phyloP scores from a whole-genome alignment of 2,113 vertebrate species.

The Otolemur garnettii region DNA sequence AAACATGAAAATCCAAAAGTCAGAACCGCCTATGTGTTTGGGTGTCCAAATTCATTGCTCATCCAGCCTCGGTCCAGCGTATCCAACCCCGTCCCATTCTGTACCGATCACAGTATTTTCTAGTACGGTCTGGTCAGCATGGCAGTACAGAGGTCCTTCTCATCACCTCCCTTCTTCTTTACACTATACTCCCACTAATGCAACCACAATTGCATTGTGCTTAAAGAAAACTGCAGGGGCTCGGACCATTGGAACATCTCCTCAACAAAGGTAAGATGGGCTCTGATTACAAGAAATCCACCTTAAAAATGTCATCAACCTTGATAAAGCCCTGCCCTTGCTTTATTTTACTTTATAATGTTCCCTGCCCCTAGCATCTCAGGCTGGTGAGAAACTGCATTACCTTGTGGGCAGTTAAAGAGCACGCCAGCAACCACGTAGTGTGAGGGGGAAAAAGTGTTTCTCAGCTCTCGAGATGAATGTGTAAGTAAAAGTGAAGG shows the following conservation, averaged over 20 bases:
- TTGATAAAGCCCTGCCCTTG: too few relatives aligned
- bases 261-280: background rate
- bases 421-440: background rate
- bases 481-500: constrained; percentile 79
- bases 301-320: background rate
- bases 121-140: background rate
- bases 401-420: background rate
- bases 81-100: background rate
- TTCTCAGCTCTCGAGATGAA: constrained; percentile 59
- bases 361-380: background rate
- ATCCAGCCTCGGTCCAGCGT: background rate
- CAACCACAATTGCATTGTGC: background rate
- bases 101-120: background rate
- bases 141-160: background rate
- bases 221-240: background rate
- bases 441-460: background rate
- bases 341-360: background rate
- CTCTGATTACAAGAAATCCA: background rate
- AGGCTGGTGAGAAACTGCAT: background rate
- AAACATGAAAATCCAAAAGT: background rate
- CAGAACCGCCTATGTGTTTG: background rate
- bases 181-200: background rate
- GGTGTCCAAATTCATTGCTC: background rate
- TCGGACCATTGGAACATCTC: background rate
- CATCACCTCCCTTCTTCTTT: constrained; percentile 2